These are phyloP conservation scores for human DNA, from an alignment of 2,113 vertebrate species.

Conservation along the genomic window DNA sequence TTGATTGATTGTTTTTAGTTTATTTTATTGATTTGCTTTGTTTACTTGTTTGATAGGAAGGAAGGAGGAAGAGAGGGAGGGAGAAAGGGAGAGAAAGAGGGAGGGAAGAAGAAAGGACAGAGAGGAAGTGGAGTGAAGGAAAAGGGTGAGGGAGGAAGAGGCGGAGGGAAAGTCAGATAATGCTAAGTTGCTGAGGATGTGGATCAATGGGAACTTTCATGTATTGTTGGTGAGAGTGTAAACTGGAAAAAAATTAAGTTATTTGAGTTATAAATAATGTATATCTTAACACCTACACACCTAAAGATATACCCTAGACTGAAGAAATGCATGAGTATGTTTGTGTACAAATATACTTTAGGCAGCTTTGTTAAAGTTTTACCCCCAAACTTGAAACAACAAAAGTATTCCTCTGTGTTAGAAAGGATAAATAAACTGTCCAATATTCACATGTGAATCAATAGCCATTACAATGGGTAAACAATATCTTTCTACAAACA, in stretches of 20 bases:
- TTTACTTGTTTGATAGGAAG: neutral
- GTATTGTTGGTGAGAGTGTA: neutral
- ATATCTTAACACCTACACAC: neutral
- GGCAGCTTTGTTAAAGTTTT: neutral
- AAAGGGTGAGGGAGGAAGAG: neutral
- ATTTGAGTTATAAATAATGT: neutral
- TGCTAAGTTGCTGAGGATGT: neutral
- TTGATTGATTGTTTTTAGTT: neutral
- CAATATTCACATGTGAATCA: neutral
- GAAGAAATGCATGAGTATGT: neutral
- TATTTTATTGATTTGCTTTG: neutral
- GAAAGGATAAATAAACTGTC: neutral
- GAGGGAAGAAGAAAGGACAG: neutral
- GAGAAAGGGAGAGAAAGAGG: too few species aligned
- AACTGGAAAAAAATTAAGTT: neutral
- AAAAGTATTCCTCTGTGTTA: neutral
- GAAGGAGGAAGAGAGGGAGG: too few species aligned
- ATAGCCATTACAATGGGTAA: neutral
- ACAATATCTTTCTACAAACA: neutral
- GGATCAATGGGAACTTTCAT: neutral
- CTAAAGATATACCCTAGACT: neutral
- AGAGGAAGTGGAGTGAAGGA: neutral
- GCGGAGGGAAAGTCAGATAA: neutral
- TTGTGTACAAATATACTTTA: neutral
- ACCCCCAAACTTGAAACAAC: neutral